Conservation (phyloP, 2,888 invertebrate species). For the Agrilus cyanescens region DNA sequence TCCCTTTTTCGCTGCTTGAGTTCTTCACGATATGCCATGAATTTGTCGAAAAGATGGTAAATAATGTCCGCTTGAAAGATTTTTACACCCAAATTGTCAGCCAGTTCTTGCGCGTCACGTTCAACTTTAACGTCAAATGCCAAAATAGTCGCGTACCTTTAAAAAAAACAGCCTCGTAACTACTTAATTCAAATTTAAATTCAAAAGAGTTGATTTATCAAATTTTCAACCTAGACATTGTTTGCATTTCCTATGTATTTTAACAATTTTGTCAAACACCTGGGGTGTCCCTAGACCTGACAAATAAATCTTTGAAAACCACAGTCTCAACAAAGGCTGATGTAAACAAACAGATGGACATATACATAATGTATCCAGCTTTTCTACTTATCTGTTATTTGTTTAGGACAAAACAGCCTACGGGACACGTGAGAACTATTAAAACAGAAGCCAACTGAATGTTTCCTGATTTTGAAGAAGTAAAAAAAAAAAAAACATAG, state of each 20-base stretch:
- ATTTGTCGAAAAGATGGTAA: slow-evolving; percentile 98
- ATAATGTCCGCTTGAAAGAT: slow-evolving; percentile 99
- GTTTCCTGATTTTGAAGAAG: neutral
- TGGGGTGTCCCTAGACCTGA: neutral
- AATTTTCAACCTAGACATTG: no score
- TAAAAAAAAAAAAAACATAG: neutral
- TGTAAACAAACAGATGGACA: slow-evolving; percentile 16
- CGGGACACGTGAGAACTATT: slow-evolving; percentile 20
- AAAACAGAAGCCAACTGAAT: slow-evolving; percentile 16
- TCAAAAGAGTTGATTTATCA: no score
- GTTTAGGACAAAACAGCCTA: slow-evolving; percentile 19
- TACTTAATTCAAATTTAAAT: neutral
- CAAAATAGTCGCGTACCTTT: slow-evolving; percentile 86
- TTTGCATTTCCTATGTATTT: no score
- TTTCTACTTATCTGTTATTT: slow-evolving; percentile 21
- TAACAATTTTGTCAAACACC: neutral
- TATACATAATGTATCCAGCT: slow-evolving; percentile 11
- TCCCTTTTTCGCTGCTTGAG: slow-evolving; percentile 82
- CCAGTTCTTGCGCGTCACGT: slow-evolving; percentile 94
- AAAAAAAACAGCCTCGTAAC: slow-evolving; percentile 4
- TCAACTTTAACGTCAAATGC: slow-evolving; percentile 99
- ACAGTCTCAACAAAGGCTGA: slow-evolving; percentile 11
- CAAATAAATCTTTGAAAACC: neutral
- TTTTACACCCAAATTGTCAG: slow-evolving; percentile 85
- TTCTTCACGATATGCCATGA: slow-evolving; percentile 86